Base-by-base conservation (phyloP, 2,113 vertebrate species). In the Etheostoma cragini region DNA sequence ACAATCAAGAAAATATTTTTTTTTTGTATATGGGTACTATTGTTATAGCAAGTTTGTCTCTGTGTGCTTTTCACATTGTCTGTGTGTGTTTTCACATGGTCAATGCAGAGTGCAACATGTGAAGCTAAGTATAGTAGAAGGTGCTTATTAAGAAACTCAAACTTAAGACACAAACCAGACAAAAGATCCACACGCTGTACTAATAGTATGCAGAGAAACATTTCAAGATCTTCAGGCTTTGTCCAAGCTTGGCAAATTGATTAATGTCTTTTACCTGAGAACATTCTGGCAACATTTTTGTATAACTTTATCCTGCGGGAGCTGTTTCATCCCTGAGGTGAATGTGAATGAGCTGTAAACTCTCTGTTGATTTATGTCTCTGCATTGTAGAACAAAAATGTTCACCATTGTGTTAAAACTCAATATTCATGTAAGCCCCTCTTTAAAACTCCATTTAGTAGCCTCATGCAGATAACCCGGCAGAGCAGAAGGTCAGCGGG, bases 401-500 rank as follows among this genome's bases (percentile, higher is more conserved):
- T 52, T 46, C 46, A 74, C 10, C 19, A 35, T 61, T 65, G 24
- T 54, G 12, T 42, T 71, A 50, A 38, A 62, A 45, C 22, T 74
- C 22, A 64, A 71, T 38, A 68, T 65, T 65, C 17, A 75, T 26
- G 12, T 47, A 47, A 71, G 42, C 24, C 17, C 38, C 38, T 42
- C 38, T 42, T 42, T 42, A 42, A 42, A 42, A 42, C 38, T 42
- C 38, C 38, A 42, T 42, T 42, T 42, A 42, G 33, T 14, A 62
- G 58, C 57, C 65, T 70, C 12, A 24, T 33, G 33, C 33, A 50
- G 33, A 61, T 47, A 69, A 47, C n/a, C 33, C 3, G 8, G 6
- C 30, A 62, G 65, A 82, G 45, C 57, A 38, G 42, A 50, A 76
- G 50, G 66, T 56, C 73, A 21, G 53, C 70, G 69, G 60, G 30